A percentile compares a stretch with the other conserved stretches of the same genome.
phyloP scores from a whole-genome alignment of 2,113 vertebrate genomes.

The Benitochromis conjunctus region DNA sequence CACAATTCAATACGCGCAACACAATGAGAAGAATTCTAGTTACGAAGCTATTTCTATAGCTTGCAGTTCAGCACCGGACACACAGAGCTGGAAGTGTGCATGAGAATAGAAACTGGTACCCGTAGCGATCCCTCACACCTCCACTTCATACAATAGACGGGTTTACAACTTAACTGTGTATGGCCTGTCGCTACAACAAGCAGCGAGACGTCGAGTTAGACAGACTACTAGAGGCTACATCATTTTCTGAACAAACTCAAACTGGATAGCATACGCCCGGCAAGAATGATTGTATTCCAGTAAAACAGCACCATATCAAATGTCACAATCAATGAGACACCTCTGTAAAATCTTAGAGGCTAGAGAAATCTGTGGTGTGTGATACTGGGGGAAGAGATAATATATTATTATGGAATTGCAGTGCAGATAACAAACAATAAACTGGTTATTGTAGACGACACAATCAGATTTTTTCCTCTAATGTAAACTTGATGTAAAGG shows the following conservation, averaged over 20 bases:
- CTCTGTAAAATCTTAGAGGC: neutral
- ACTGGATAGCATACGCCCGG: neutral
- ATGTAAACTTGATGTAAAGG: neutral
- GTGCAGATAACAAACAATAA: neutral
- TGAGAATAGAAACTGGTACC: neutral
- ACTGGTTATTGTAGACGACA: neutral
- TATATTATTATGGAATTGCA: neutral
- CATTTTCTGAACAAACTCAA: neutral
- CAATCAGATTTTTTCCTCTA: neutral
- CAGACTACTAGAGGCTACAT: neutral
- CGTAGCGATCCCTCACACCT: neutral
- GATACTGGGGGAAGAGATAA: neutral
- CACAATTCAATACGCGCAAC: neutral
- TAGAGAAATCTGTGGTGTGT: neutral
- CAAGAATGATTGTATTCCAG: neutral
- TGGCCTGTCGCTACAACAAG: neutral
- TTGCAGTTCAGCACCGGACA: neutral
- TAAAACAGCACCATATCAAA: neutral
- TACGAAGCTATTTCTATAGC: slow-evolving; percentile 34
- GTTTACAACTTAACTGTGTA: neutral
- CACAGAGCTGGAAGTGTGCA: neutral
- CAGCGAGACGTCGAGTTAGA: neutral
- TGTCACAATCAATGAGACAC: neutral
- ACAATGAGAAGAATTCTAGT: slow-evolving; percentile 48
- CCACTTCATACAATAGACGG: neutral